phyloP scores from a whole-genome alignment of 2,797 vertebrate genomes.

The Oryzias sinensis region DNA sequence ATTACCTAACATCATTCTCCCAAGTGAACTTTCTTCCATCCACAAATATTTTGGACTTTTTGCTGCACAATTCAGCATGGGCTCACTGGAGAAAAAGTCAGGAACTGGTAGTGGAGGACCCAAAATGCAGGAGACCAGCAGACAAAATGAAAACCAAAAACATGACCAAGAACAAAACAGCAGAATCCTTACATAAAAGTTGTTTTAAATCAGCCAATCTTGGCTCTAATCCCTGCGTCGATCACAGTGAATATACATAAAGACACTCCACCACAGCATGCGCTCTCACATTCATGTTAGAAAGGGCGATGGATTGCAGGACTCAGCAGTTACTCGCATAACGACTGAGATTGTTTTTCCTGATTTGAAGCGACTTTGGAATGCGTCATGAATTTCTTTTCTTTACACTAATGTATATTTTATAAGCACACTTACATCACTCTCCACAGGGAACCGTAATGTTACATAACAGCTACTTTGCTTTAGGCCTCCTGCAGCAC shows the following conservation, averaged over 20 bases:
- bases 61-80: background rate
- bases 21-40: background rate
- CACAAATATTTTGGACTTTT: background rate
- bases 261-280: conserved; percentile 9
- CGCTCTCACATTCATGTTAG: conserved; percentile 21
- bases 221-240: conserved; percentile 31
- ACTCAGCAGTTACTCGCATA: conserved; percentile 31
- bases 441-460: conserved; percentile 40
- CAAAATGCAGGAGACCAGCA: too few relatives aligned
- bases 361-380: background rate
- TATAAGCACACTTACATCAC: conserved; percentile 56
- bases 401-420: conserved; percentile 33
- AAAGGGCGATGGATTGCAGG: conserved; percentile 13
- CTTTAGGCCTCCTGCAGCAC: conserved; percentile 30
- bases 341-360: background rate
- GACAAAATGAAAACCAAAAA: too few relatives aligned
- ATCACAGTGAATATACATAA: conserved; percentile 1
- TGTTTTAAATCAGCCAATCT: conserved; percentile 9
- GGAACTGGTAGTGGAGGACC: too few relatives aligned
- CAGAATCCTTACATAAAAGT: background rate
- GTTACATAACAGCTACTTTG: conserved; percentile 56
- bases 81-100: conserved; percentile 4
- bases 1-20: conserved; percentile 6
- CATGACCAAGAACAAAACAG: too few relatives aligned
- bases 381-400: conserved; percentile 3